These are phyloP conservation scores for Pitangus sulphuratus DNA, from an alignment of 2,797 vertebrate genomes.

Conservation along the genomic window DNA sequence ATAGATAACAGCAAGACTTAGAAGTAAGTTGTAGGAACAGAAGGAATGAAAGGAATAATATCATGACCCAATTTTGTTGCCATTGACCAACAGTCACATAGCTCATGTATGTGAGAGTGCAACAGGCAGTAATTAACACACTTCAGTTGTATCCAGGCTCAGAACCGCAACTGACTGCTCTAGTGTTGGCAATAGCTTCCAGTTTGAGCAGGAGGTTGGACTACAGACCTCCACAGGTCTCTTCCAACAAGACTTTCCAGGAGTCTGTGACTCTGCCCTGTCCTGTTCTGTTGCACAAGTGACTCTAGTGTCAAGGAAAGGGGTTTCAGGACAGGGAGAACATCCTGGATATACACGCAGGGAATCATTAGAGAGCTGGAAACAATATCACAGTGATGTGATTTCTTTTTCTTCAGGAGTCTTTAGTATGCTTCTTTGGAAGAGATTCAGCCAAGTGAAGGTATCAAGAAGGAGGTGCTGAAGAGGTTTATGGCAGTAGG, in stretches of 20 bases:
- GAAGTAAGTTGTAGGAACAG: background rate
- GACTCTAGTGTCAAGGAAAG: background rate
- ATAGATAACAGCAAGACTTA: background rate
- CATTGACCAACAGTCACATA: background rate
- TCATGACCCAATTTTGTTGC: background rate
- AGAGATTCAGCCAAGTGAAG: background rate
- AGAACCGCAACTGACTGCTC: background rate
- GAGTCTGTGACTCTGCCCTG: background rate
- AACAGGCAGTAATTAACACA: background rate
- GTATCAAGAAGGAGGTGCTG: background rate
- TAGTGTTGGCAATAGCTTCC: background rate
- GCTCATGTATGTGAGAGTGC: fast-evolving
- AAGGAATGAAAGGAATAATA: background rate
- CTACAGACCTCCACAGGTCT: background rate
- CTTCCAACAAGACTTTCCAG: background rate
- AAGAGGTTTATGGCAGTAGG: background rate
- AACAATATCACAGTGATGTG: background rate
- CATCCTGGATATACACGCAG: background rate
- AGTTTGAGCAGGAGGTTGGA: background rate
- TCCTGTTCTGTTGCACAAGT: background rate
- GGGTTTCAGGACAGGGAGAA: background rate
- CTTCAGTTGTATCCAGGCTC: background rate
- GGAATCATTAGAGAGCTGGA: background rate
- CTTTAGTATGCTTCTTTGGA: background rate
- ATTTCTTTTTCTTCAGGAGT: background rate